Conservation (phyloP, 92 coral and sea anemone genomes). For the Zoanthus sociatus region DNA sequence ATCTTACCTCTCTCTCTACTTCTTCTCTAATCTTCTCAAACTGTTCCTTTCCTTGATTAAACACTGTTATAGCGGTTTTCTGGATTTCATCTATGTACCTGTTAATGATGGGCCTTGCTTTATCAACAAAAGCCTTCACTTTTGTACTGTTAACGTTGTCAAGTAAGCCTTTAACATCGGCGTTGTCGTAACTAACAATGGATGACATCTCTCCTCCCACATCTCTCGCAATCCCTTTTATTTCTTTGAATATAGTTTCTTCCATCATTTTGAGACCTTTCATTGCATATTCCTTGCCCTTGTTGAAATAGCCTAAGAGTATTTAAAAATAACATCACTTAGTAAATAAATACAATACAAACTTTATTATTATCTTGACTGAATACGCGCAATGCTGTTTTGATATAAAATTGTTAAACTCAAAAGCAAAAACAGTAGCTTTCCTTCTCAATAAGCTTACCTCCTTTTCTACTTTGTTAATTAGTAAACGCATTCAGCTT, state of each 20-base stretch:
- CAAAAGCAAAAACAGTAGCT: no score
- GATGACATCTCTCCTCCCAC: slow-evolving; percentile 87
- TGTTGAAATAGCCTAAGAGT: slow-evolving; percentile 64
- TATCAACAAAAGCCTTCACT: slow-evolving; percentile 87
- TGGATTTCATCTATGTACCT: slow-evolving; percentile 79
- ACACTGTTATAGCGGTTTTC: slow-evolving; percentile 71
- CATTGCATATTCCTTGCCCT: slow-evolving; percentile 74
- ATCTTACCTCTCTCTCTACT: slow-evolving; percentile 82
- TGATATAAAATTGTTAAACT: no score
- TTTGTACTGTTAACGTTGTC: slow-evolving; percentile 89
- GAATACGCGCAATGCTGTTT: no score
- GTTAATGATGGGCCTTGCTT: slow-evolving; percentile 85
- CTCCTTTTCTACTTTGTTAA: no score
- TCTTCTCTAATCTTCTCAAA: slow-evolving; percentile 78
- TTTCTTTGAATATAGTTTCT: slow-evolving; percentile 78
- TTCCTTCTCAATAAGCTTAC: no score
- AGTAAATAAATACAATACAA: no score
- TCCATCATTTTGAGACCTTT: slow-evolving; percentile 78
- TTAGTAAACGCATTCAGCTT: no score
- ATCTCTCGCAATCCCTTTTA: slow-evolving; percentile 76
- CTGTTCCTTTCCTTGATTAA: slow-evolving; percentile 81
- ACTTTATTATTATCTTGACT: no score
- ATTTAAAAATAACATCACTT: not conserved
- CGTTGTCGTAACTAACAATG: slow-evolving; percentile 81
- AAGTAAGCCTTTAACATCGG: slow-evolving; percentile 83